phyloP scores from a whole-genome alignment of 30 jellyfish, hydroid and myxozoan species.

The Catostylus mosaicus region DNA sequence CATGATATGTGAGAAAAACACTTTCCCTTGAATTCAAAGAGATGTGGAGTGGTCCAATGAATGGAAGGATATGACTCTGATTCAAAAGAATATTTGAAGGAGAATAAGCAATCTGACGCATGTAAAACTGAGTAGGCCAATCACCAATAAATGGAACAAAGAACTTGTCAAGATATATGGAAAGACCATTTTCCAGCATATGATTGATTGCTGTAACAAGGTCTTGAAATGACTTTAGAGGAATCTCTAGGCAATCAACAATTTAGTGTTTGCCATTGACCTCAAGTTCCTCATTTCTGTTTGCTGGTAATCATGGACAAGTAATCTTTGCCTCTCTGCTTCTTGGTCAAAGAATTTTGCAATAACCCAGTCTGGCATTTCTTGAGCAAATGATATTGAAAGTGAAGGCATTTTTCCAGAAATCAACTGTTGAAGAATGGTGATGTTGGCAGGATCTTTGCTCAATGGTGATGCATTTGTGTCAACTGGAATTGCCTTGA shows the following conservation, averaged over 20 bases:
- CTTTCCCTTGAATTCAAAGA: constrained; percentile 57
- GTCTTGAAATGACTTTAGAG: constrained; percentile 25
- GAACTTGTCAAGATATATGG: constrained; percentile 40
- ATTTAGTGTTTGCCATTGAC: constrained; percentile 38
- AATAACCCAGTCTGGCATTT: constrained; percentile 40
- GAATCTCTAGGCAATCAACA: constrained; percentile 25
- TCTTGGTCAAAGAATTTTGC: constrained; percentile 24
- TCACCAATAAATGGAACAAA: constrained; percentile 62
- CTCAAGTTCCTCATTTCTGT: constrained; percentile 19
- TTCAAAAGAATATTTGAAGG: background rate
- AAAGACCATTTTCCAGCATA: constrained; percentile 59
- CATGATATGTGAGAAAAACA: constrained; percentile 37
- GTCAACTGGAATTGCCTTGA: constrained; percentile 4
- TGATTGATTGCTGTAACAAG: constrained; percentile 18
- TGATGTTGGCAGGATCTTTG: constrained; percentile 14
- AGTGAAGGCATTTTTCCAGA: background rate
- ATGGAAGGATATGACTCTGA: constrained; percentile 34
- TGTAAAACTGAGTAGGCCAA: constrained; percentile 61
- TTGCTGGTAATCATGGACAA: constrained; percentile 34
- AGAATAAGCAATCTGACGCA: constrained; percentile 39
- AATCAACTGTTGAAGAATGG: constrained; percentile 18
- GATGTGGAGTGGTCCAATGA: constrained; percentile 49
- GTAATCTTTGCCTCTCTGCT: constrained; percentile 33
- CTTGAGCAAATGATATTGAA: constrained; percentile 39
- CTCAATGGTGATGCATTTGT: constrained; percentile 2